Evolutionary conservation across 2,888 invertebrate genomes (phyloP).

Genomic region (Melanostoma scalare): DNA sequence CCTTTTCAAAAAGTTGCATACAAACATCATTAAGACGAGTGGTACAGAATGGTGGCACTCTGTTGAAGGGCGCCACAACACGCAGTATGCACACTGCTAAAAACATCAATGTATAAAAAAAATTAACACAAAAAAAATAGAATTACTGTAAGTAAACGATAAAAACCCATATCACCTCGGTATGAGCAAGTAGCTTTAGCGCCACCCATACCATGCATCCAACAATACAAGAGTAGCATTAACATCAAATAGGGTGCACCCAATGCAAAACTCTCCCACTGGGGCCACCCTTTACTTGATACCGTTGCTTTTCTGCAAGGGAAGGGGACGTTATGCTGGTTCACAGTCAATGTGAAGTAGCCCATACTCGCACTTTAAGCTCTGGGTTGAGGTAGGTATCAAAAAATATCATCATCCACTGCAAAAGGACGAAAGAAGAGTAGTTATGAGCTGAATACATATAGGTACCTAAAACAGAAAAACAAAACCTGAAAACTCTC

Average conservation of each 20-base stretch:
- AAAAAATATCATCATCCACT: conserved; percentile 9
- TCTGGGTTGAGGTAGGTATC: conserved; percentile 65
- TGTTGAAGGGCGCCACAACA: conserved; percentile 52
- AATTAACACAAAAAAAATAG: conserved; percentile 5
- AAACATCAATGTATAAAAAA: conserved; percentile 17
- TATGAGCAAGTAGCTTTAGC: conserved; percentile 44
- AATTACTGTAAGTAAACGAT: conserved; percentile 32
- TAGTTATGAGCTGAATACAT: no score
- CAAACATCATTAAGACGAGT: conserved; percentile 43
- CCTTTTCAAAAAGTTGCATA: conserved; percentile 30
- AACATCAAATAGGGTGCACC: conserved; percentile 46
- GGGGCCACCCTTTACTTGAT: conserved; percentile 34
- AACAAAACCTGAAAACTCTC: conserved; percentile 29
- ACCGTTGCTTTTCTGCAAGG: background rate
- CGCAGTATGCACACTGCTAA: conserved; percentile 34
- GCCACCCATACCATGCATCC: conserved; percentile 38
- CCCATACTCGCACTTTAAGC: conserved; percentile 30
- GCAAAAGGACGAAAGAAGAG: conserved; percentile 16
- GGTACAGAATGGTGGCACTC: conserved; percentile 1
- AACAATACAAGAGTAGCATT: conserved; percentile 43
- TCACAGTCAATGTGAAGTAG: conserved; percentile 5
- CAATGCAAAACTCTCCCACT: conserved; percentile 15
- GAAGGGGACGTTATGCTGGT: background rate
- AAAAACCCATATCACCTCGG: conserved; percentile 37
- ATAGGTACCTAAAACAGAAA: conserved; percentile 7